Percentiles rank a stretch among this genome's conserved stretches.
Conservation (phyloP, 2,888 invertebrate species). For the Dryobota labecula region DNA sequence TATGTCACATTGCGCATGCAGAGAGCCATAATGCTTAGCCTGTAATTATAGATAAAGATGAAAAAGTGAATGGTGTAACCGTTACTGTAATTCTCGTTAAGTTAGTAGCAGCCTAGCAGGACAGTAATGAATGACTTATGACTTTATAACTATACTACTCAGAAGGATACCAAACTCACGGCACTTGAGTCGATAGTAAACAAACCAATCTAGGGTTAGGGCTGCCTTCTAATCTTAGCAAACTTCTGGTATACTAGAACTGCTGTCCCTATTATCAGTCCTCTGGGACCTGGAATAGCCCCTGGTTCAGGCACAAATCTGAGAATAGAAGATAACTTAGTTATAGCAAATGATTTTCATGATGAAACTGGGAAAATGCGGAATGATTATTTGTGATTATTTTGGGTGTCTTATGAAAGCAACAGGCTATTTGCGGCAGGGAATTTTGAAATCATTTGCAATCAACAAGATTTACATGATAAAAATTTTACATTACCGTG, state of each 20-base stretch:
- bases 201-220: neutral
- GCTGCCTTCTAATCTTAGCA: neutral
- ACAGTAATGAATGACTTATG: conserved; percentile 4
- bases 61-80: conserved; percentile 55
- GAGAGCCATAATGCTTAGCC: conserved; percentile 53
- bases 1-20: conserved; percentile 60
- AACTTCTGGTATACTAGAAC: neutral
- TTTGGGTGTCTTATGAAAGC: neutral
- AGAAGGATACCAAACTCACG: neutral
- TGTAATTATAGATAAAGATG: conserved; percentile 59
- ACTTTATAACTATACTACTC: conserved; percentile 1
- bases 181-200: neutral
- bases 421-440: neutral
- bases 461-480: conserved; percentile 18
- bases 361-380: neutral
- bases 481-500: conserved; percentile 7
- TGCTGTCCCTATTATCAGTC: neutral
- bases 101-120: neutral
- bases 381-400: neutral
- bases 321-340: neutral
- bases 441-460: conserved; percentile 12
- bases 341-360: neutral
- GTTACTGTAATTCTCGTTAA: conserved; percentile 32
- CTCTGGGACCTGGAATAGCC: neutral
- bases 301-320: neutral